These are phyloP conservation scores for Chouioia cunea DNA, from an alignment of 2,888 invertebrate genomes.

Conservation along the genomic window DNA sequence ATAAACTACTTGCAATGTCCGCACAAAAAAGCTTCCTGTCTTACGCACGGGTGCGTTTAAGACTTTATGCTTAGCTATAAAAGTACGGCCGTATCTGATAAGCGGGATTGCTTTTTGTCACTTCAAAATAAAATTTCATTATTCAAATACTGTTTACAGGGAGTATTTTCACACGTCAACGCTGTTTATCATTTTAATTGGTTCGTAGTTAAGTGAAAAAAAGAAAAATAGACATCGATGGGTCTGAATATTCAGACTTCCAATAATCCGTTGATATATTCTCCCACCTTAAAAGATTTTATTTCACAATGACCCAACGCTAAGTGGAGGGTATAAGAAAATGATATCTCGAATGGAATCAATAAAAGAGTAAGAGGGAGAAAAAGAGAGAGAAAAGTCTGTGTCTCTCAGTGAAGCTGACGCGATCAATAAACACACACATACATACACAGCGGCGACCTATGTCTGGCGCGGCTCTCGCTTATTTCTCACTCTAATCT, in stretches of 20 bases:
- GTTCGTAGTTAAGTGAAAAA: too few relatives aligned
- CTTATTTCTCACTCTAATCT: constrained; percentile 23
- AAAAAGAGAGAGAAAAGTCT: background rate
- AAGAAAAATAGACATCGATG: too few relatives aligned
- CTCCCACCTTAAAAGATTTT: background rate
- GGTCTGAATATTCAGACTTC: too few relatives aligned
- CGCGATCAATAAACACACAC: background rate
- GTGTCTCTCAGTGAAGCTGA: too few relatives aligned
- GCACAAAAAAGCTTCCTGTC: constrained; percentile 2
- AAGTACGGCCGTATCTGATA: too few relatives aligned
- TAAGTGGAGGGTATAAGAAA: constrained; percentile 2
- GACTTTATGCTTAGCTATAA: too few relatives aligned
- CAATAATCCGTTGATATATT: too few relatives aligned
- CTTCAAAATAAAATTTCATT: too few relatives aligned
- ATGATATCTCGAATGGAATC: background rate
- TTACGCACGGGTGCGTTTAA: background rate
- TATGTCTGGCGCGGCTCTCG: background rate
- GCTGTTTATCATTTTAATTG: background rate
- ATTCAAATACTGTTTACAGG: too few relatives aligned
- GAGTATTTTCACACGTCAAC: background rate
- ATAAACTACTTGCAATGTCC: constrained; percentile 1
- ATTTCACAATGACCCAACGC: constrained; percentile 13
- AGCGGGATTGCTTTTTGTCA: too few relatives aligned
- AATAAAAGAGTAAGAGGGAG: background rate
- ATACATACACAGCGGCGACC: too few relatives aligned